phyloP scores from a whole-genome alignment of 2,888 invertebrate genomes.

The Oscheius sp. region DNA sequence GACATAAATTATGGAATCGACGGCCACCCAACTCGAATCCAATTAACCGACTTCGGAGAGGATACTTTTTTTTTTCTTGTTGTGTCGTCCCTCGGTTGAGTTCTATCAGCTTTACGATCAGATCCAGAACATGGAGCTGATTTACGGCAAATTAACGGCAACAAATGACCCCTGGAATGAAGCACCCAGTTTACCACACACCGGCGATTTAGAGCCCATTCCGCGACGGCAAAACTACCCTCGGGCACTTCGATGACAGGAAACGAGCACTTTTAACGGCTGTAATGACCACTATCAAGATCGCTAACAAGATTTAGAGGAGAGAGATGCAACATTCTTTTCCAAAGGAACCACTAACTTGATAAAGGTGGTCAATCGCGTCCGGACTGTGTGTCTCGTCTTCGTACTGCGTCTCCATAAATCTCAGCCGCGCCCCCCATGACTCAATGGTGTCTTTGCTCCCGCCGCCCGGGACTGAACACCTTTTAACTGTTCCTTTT shows the following conservation, averaged over 20 bases:
- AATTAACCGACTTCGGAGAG: neutral
- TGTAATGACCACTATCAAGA: neutral
- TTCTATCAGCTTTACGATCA: neutral
- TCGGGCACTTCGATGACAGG: too few species aligned
- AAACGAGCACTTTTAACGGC: too few species aligned
- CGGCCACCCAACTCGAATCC: constrained; percentile 10
- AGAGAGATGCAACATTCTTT: too few species aligned
- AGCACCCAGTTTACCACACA: too few species aligned
- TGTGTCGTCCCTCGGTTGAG: neutral
- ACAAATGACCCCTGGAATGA: neutral
- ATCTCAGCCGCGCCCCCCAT: constrained; percentile 29
- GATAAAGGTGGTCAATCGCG: neutral
- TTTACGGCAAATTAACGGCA: neutral
- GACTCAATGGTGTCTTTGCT: constrained; percentile 22
- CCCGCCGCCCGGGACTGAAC: constrained; percentile 1
- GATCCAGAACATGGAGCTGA: constrained; percentile 8
- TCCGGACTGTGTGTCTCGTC: neutral
- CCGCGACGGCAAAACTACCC: neutral
- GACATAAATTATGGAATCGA: constrained; percentile 18
- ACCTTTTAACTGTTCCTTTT: neutral
- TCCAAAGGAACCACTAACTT: too few species aligned
- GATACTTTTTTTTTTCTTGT: neutral
- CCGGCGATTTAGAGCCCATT: constrained; percentile 1
- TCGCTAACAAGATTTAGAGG: neutral
- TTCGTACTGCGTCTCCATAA: constrained; percentile 23